Conservation (phyloP, 2,797 vertebrate species). For the Schizopygopsis malacanthus region DNA sequence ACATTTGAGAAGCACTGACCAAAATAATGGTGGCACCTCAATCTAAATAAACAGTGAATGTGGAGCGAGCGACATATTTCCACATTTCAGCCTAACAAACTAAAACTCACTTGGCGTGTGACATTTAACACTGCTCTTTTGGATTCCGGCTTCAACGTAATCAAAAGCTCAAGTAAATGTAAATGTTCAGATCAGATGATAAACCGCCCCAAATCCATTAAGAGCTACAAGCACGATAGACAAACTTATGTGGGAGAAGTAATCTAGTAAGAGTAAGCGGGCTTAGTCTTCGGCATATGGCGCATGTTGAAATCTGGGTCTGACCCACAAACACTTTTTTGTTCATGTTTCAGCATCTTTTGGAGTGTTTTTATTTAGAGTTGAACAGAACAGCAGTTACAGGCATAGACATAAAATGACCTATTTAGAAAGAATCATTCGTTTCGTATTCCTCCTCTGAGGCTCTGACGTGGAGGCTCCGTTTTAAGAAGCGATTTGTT, state of each 20-base stretch:
- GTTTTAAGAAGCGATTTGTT: conserved; percentile 47
- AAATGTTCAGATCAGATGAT: conserved; percentile 63
- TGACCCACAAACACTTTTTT: conserved; percentile 55
- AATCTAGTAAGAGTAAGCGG: conserved; percentile 39
- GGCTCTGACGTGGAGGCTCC: conserved; percentile 51
- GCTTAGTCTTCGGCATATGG: conserved; percentile 43
- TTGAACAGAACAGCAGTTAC: conserved; percentile 59
- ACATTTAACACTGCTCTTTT: conserved; percentile 36
- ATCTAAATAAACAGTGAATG: conserved; percentile 63
- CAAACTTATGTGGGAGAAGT: conserved; percentile 44
- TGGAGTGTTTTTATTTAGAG: conserved; percentile 49
- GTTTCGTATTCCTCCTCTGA: conserved; percentile 48
- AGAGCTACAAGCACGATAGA: conserved; percentile 52
- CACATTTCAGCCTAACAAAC: conserved; percentile 39
- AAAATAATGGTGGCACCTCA: conserved; percentile 65
- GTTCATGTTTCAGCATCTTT: conserved; percentile 62
- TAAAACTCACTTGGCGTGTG: not conserved
- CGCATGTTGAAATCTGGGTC: conserved; percentile 45
- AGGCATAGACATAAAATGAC: conserved; percentile 56
- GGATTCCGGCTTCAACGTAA: conserved; percentile 42
- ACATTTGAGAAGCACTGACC: conserved; percentile 47
- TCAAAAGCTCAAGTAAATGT: conserved; percentile 57
- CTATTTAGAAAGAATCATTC: conserved; percentile 58
- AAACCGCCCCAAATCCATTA: conserved; percentile 60
- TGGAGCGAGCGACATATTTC: conserved; percentile 28